A percentile compares a stretch with the other conserved stretches of the same genome.
Conservation (phyloP, 2,113 vertebrate species). For the Pandion haliaetus region DNA sequence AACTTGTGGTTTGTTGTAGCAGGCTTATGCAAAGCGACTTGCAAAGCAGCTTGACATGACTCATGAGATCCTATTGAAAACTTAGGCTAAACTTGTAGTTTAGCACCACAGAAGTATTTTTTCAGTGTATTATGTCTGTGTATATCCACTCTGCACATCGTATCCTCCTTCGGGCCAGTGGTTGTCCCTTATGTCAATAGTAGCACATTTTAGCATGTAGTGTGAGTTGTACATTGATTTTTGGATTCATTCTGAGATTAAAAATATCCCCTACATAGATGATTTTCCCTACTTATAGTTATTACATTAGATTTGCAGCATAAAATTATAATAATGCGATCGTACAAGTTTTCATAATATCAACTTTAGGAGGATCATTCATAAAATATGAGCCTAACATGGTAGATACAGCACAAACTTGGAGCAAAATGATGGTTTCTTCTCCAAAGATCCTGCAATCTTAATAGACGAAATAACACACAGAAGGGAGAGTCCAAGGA, state of each 20-base stretch:
- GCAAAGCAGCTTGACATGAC: background rate
- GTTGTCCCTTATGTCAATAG: background rate
- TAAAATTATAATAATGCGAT: background rate
- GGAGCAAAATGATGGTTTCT: background rate
- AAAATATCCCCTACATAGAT: background rate
- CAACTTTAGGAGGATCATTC: background rate
- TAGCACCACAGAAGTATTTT: background rate
- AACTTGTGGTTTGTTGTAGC: background rate
- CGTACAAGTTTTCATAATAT: background rate
- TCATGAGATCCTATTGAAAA: background rate
- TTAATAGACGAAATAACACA: background rate
- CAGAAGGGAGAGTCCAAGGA: rapidly evolving
- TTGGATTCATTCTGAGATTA: background rate
- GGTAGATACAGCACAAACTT: background rate
- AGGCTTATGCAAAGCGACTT: background rate
- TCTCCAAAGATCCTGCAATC: background rate
- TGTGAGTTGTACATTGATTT: background rate
- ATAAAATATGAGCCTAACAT: background rate
- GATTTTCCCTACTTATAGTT: background rate
- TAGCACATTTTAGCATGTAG: background rate
- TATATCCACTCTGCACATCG: background rate
- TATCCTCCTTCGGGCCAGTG: background rate
- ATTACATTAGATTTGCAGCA: background rate
- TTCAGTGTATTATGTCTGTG: background rate
- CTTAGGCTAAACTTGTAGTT: background rate